Evolutionary conservation across 2,888 invertebrate species (phyloP).

Genomic region (Meteorus colon): DNA sequence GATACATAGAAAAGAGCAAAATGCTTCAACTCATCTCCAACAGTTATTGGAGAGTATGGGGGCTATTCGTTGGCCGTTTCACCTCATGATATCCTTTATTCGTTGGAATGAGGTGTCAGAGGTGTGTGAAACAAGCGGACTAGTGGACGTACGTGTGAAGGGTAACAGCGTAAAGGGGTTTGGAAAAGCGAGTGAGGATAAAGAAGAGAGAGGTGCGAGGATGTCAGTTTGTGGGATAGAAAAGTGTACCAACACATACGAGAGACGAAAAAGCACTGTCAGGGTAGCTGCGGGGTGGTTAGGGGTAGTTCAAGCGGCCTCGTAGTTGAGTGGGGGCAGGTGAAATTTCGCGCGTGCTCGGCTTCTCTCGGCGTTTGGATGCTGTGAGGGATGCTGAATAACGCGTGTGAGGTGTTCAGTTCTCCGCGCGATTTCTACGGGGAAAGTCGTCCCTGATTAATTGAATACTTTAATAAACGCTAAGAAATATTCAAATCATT

Average conservation of each 20-base stretch:
- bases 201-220: constrained; percentile 23
- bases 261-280: constrained; percentile 23
- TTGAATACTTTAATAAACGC: no score
- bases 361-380: constrained; percentile 65
- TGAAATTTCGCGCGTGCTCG: constrained; percentile 70
- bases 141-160: constrained; percentile 38
- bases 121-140: constrained; percentile 32
- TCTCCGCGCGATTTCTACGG: constrained; percentile 70
- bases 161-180: constrained; percentile 16
- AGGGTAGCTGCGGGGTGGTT: constrained; percentile 9
- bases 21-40: constrained; percentile 9
- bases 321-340: constrained; percentile 53
- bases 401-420: constrained; percentile 68
- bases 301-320: constrained; percentile 21
- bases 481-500: no score
- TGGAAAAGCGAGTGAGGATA: constrained; percentile 24
- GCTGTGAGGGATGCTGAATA: constrained; percentile 70
- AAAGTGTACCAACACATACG: constrained; percentile 2
- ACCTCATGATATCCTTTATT: constrained; percentile 50
- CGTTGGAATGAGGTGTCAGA: constrained; percentile 36
- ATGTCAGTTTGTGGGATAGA: background rate
- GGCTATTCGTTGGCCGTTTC: constrained; percentile 42
- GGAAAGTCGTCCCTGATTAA: constrained; percentile 61
- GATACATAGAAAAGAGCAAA: constrained; percentile 17
- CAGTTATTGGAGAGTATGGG: constrained; percentile 36